These are phyloP conservation scores for Heliornis fulica DNA, from an alignment of 2,113 vertebrate species.

Conservation along the genomic window DNA sequence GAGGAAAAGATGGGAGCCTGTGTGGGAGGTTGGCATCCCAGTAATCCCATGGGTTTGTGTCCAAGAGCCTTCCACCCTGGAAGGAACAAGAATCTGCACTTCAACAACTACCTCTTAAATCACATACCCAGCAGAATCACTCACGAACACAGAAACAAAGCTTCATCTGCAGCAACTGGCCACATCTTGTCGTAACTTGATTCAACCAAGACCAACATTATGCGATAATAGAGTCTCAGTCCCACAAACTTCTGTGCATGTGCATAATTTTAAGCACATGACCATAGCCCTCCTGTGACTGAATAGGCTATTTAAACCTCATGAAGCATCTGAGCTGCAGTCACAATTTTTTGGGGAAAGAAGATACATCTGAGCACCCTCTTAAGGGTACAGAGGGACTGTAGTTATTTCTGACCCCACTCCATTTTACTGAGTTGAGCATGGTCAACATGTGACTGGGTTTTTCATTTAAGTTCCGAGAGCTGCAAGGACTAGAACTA, in stretches of 20 bases:
- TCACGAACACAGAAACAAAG: constrained; percentile 13
- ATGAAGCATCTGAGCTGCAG: neutral
- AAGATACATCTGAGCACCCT: neutral
- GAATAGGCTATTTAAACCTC: neutral
- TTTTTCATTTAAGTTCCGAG: neutral
- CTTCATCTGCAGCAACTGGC: neutral
- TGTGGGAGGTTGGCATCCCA: neutral
- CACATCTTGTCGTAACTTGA: neutral
- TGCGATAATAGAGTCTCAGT: constrained; percentile 26
- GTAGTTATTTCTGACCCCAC: neutral
- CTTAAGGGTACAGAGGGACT: neutral
- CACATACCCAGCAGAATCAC: neutral
- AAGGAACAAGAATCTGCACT: neutral
- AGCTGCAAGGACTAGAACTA: neutral
- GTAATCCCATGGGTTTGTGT: neutral
- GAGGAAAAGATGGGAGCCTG: neutral
- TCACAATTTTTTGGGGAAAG: neutral
- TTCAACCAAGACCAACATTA: constrained; percentile 31
- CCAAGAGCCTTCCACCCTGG: neutral
- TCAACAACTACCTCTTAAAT: neutral
- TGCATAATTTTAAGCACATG: constrained; percentile 13
- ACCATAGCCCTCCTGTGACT: neutral
- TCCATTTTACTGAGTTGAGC: neutral
- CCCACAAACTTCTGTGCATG: constrained; percentile 3
- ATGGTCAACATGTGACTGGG: neutral